These are phyloP conservation scores for Melinaea menophilus DNA, from an alignment of 2,888 invertebrate genomes.

Conservation along the genomic window DNA sequence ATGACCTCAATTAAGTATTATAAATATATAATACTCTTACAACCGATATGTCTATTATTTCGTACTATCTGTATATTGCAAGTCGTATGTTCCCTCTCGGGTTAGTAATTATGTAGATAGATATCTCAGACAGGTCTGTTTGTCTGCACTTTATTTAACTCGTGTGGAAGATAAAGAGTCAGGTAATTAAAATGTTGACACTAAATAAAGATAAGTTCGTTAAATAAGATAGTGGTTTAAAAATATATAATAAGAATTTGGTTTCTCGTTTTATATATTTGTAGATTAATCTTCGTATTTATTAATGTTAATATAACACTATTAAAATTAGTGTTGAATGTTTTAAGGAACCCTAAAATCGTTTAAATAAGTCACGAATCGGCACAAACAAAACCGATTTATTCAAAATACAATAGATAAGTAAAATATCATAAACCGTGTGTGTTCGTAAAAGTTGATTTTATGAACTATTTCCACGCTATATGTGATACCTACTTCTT, in stretches of 20 bases:
- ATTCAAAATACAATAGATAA: conserved; percentile 26
- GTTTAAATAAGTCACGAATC: conserved; percentile 16
- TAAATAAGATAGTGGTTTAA: no score
- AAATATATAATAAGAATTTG: no score
- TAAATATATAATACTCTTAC: no score
- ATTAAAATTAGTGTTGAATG: neutral
- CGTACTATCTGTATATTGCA: neutral
- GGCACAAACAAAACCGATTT: conserved; percentile 29
- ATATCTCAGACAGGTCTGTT: conserved; percentile 4
- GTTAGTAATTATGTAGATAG: conserved; percentile 2
- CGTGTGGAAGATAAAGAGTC: no score
- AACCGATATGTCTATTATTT: no score
- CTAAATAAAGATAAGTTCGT: neutral
- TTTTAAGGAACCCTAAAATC: neutral
- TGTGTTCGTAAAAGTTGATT: conserved; percentile 20
- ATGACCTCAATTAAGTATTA: no score
- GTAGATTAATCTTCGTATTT: no score
- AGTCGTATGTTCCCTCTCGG: neutral
- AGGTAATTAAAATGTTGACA: neutral
- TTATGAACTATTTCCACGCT: conserved; percentile 26
- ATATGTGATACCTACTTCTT: conserved; percentile 11
- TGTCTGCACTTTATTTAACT: conserved; percentile 4
- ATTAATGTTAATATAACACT: neutral
- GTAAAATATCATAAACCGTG: neutral
- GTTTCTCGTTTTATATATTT: no score